Evolutionary conservation across 2,113 vertebrate genomes (phyloP), one percentile per base, ranked within the genome.

Genomic region (Accipiter virgatus): DNA sequence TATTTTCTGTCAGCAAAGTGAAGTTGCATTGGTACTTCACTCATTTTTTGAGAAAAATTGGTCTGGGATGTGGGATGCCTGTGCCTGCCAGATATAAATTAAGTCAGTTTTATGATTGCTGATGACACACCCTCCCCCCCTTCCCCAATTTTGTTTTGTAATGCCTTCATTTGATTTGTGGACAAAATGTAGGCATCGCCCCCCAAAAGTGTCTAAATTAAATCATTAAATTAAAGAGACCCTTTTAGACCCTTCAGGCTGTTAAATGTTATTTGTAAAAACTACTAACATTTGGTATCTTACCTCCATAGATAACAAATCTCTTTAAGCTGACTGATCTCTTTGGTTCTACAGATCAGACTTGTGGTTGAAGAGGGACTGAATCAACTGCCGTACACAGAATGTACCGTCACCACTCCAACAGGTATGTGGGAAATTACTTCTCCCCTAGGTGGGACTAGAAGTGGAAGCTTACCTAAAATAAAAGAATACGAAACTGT

Each of bases 341-440:
- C 61, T 96, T 93, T 96, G 78, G 70, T 89, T 86, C 72, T 92
- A 68, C 97, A 99, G 99, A 99, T 99, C 93, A 98, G 99, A 97
- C 98, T 99, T 14, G 99, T 99, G 95, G 99, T 99, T 77, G 99
- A 99, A 98, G 99, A 99, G 93, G 99, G 99, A 95, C 97, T 99
- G 97, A 99, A 99, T 93, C 99, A 99, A 90, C 98, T 99, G 59
- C 99, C 99, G 10, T 99, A 99, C 97, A 99, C 99, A 29, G 99
- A 99, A 98, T 99, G 99, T 82, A 99, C 98, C 2, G 99, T 99
- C 70, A 99, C 99, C 91, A 99, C 99, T 70, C 99, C 99, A n/a
- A 99, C 99, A 98, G 99, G 99, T 98, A 97, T 13, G 32, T 45
- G 81, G 55, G 72, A 25, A 40, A 17, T 25, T 38, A 34, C 16